Evolutionary conservation across 2,888 invertebrate species (phyloP).

Genomic region (Pseudoips prasinana): DNA sequence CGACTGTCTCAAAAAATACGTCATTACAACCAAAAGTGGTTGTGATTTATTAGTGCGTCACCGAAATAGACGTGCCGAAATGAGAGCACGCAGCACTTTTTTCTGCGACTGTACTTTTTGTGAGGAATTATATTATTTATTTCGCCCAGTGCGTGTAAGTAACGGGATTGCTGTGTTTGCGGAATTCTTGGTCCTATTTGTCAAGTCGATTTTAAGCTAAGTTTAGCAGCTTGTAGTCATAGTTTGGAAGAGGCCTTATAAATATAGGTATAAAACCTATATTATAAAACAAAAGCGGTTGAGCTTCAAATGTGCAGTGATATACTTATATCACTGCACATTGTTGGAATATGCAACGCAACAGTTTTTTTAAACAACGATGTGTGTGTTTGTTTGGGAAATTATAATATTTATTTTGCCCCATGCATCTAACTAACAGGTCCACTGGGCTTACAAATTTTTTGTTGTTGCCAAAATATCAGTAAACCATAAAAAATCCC

Average conservation of each 20-base stretch:
- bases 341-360: no score
- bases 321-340: no score
- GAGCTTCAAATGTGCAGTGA: no score
- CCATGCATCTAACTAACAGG: not conserved
- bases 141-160: slow-evolving; percentile 1
- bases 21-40: slow-evolving; percentile 72
- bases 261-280: no score
- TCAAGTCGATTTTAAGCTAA: no score
- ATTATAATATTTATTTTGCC: not conserved
- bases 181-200: no score
- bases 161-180: not conserved
- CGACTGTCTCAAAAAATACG: slow-evolving; percentile 64
- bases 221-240: no score
- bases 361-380: no score
- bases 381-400: not conserved
- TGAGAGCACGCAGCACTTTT: slow-evolving; percentile 56
- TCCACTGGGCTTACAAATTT: not conserved
- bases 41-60: slow-evolving; percentile 74
- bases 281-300: no score
- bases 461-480: slow-evolving; percentile 1
- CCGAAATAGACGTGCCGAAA: slow-evolving; percentile 64
- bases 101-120: slow-evolving; percentile 35
- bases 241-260: no score
- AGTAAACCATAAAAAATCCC: no score
- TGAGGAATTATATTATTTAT: not conserved